These are phyloP conservation scores for Okapia johnstoni DNA, from an alignment of 2,113 vertebrate species.

Conservation along the genomic window DNA sequence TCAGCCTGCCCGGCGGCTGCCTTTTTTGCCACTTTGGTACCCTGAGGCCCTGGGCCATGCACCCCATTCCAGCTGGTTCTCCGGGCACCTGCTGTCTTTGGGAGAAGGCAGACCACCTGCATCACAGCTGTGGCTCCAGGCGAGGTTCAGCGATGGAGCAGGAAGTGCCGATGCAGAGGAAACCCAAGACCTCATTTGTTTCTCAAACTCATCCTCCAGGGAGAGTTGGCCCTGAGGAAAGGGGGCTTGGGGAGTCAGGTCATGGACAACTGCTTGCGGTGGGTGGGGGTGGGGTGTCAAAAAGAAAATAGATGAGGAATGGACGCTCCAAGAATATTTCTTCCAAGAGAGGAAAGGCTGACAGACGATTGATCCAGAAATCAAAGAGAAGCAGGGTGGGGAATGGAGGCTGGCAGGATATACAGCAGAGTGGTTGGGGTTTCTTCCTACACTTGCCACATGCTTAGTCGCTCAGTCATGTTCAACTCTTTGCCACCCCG, in stretches of 20 bases:
- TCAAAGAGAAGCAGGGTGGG: background rate
- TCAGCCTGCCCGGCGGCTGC: constrained; percentile 65
- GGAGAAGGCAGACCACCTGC: background rate
- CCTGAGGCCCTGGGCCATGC: background rate
- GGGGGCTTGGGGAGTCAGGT: background rate
- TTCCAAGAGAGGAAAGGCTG: background rate
- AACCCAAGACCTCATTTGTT: background rate
- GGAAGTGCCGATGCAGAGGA: background rate
- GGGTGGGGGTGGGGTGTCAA: background rate
- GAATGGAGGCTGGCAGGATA: background rate
- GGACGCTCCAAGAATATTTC: background rate
- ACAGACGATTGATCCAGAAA: background rate
- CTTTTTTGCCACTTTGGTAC: background rate
- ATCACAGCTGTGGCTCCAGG: background rate
- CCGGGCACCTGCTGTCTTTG: background rate
- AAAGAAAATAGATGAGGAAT: background rate
- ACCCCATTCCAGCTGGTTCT: background rate
- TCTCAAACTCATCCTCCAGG: background rate
- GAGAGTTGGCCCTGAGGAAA: background rate
- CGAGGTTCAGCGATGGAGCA: background rate
- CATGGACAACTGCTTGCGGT: background rate
- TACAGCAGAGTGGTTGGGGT: no score
- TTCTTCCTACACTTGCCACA: background rate
- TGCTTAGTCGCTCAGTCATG: background rate
- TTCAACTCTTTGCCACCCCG: background rate